Evolutionary conservation across 2,888 invertebrate species (phyloP), one percentile per base, ranked within the genome.

Genomic region (Lagria hirta): DNA sequence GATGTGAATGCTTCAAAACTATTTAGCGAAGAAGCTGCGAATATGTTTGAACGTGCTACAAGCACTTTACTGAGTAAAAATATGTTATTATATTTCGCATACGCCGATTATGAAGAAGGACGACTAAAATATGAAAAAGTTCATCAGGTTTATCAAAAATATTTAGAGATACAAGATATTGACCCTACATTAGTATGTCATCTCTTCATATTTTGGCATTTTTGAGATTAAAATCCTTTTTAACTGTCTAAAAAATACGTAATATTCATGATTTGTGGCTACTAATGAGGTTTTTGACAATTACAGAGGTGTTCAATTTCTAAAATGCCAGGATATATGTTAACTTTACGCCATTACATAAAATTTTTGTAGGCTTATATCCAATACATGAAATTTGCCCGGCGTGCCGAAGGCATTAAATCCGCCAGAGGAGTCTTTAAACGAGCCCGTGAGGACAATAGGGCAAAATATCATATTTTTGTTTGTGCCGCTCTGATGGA

Each of bases 401-500:
- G 99, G 7, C 76, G 99, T 32, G 95, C 97, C 0, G 98, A 99
- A 70, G 99, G 99, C 13, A 98, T 99, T 53, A 97, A 97, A 71
- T 88, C 96, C 0, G 97, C 98, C 0, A 75, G 99, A 59, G 83
- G 84, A 0, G 89, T 99, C 7, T 99, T 99, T 70, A 97, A 97
- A 69, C 79, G 89, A 54, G 97, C 97, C 0, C 76, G 99, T 12
- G 97, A 98, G 67, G 98, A 99, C 68, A 70, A 77, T 18, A 79
- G 85, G 18, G 84, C 86, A 0, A 84, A 84, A 1, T 93, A 91
- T 73, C 96, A 99, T 71, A 89, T 98, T 24, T 99, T 90, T 71
- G 95, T 97, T 1, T 88, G 96, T 0, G 96, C 98, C 0, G 97
- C 99, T 0, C 76, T 97, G 0, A 98, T 99, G 97, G 99, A 99